phyloP scores from a whole-genome alignment of 2,888 invertebrate genomes.

The Sinotaia quadrata region DNA sequence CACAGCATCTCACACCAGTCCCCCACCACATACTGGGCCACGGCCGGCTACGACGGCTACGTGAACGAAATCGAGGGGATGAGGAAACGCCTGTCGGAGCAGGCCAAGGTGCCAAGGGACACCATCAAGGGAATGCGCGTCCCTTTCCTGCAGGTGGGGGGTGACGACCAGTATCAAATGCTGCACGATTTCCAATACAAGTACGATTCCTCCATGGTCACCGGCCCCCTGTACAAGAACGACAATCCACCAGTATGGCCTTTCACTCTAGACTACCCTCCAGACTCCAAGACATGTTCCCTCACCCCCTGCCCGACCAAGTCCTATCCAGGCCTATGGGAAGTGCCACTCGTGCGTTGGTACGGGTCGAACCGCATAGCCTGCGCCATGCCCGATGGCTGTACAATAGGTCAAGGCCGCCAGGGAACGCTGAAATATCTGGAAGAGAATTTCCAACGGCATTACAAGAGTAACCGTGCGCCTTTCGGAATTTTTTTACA shows the following conservation, averaged over 20 bases:
- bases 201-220: constrained; percentile 91
- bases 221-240: constrained; percentile 84
- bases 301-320: constrained; percentile 44
- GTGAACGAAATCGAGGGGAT: constrained; percentile 93
- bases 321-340: constrained; percentile 77
- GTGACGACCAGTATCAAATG: constrained; percentile 92
- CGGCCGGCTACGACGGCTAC: constrained; percentile 91
- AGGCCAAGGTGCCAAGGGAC: constrained; percentile 83
- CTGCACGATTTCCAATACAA: constrained; percentile 95
- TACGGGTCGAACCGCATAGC: constrained; percentile 48
- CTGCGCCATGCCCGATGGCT: constrained; percentile 59
- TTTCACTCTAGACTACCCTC: constrained; percentile 85
- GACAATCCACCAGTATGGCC: constrained; percentile 96
- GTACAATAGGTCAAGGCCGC: constrained; percentile 35
- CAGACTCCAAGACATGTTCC: constrained; percentile 39
- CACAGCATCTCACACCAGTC: constrained; percentile 82
- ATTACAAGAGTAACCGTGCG: constrained; percentile 79
- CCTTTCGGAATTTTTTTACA: constrained; percentile 88
- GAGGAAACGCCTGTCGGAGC: constrained; percentile 87
- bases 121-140: constrained; percentile 91
- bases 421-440: constrained; percentile 73
- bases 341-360: constrained; percentile 76
- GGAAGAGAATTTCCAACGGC: constrained; percentile 82
- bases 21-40: constrained; percentile 75
- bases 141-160: constrained; percentile 87